Evolutionary conservation across 2,113 vertebrate species (phyloP).

Genomic region (Aldabrachelys gigantea): DNA sequence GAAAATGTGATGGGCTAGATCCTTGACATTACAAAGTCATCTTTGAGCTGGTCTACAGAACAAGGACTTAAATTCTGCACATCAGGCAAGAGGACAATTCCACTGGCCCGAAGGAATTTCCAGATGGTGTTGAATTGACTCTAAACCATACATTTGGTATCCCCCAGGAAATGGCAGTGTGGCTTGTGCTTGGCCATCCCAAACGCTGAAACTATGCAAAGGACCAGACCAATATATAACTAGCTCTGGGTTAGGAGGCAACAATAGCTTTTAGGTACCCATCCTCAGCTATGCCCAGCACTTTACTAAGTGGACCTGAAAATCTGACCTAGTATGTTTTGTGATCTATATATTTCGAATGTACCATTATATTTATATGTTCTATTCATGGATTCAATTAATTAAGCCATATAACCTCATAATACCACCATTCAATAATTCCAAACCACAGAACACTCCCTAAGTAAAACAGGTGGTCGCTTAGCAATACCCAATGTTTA

Average conservation of each 20-base stretch:
- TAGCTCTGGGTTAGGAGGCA: background rate
- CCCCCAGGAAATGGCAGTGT: background rate
- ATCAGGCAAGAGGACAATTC: background rate
- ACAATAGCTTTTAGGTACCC: background rate
- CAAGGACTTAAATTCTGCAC: background rate
- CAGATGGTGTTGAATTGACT: too few relatives aligned
- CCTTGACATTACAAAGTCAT: background rate
- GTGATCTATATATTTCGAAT: background rate
- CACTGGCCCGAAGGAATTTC: background rate
- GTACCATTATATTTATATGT: background rate
- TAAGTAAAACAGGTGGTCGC: slow-evolving; percentile 1
- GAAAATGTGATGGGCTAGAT: background rate
- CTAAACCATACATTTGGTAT: background rate
- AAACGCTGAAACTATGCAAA: background rate
- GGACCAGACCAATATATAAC: background rate
- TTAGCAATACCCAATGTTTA: slow-evolving; percentile 7
- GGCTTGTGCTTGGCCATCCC: slow-evolving; percentile 1
- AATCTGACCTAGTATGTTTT: background rate
- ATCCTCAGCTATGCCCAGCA: background rate
- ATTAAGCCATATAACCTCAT: background rate
- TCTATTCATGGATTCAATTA: background rate
- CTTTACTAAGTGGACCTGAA: background rate
- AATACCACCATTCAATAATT: background rate
- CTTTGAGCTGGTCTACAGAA: slow-evolving; percentile 1
- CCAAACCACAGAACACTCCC: background rate